A percentile compares a stretch with the other conserved stretches of the same genome.
phyloP scores from a whole-genome alignment of 2,113 vertebrate species.

The Glaucidium brasilianum region DNA sequence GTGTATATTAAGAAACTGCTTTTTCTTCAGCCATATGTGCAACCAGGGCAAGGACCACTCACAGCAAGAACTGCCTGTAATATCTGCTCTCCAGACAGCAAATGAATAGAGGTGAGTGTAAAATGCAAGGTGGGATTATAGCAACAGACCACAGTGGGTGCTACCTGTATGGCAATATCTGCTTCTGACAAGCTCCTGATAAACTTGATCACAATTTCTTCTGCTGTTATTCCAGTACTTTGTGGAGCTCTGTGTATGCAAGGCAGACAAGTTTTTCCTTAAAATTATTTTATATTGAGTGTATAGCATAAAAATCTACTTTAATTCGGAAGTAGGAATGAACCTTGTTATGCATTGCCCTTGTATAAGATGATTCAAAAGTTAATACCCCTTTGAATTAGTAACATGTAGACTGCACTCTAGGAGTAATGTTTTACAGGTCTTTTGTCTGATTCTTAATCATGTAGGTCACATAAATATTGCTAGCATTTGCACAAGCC shows the following conservation, averaged over 20 bases:
- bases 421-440: neutral
- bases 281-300: neutral
- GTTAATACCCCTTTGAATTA: neutral
- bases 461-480: slow-evolving; percentile 1
- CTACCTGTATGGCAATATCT: neutral
- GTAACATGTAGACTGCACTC: neutral
- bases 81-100: neutral
- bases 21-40: neutral
- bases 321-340: neutral
- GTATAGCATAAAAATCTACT: neutral
- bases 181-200: neutral
- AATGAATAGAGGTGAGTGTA: neutral
- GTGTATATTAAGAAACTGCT: neutral
- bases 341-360: neutral
- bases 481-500: neutral
- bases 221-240: neutral
- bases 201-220: neutral
- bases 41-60: neutral
- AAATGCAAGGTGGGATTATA: neutral
- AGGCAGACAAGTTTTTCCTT: neutral
- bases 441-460: neutral
- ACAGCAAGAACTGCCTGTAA: neutral
- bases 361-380: neutral
- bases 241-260: neutral
- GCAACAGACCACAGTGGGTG: neutral